Base-by-base conservation (phyloP, 2,888 invertebrate species). In the Pseudococcus viburni region DNA sequence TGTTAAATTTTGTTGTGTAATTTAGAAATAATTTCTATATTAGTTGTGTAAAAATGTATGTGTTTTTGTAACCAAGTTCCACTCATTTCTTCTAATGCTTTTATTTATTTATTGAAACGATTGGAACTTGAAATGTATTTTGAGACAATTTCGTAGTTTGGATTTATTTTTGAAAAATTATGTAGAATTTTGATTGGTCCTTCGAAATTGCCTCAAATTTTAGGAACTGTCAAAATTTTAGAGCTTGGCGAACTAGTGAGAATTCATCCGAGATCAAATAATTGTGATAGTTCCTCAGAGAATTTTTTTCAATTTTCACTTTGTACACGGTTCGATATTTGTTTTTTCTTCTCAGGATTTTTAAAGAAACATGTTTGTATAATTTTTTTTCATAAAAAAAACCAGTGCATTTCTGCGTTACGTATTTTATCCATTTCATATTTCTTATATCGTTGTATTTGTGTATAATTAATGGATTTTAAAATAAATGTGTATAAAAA, bases 381-480 rank as follows among this genome's bases (percentile, higher is more conserved):
- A 2, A 33, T 33, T 33, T 33, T 33, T n/a, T 33, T 33, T 33
- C 26, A 33, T 33, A 3, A 33, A 33, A 33, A 33, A 33, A 33
- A 1, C 3, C 3, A 33, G 26, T 33, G 68, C 68, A 64, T 22
- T 64, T 64, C 22, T 64, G 26, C 26, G 22, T 64, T 22, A 64
- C 8, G 22, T 64, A 73, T 73, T 73, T 73, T 73, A 73, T 73
- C 33, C 26, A 73, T 73, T 73, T 73, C 68, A 33, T 73, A 73
- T 33, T 73, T 73, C 68, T 73, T 15, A 73, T 73, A 73, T 73
- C 68, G 68, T 33, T 33, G 26, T 33, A 33, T 33, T 73, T 73
- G 68, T 73, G 68, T 73, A 73, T 22, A 73, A 26, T 73, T 73
- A 33, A 33, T 73, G 6, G 22, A 73, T 73, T 73, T 73, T 73